Conservation (phyloP, 2,888 invertebrate species). For the Eupithecia dodoneata region DNA sequence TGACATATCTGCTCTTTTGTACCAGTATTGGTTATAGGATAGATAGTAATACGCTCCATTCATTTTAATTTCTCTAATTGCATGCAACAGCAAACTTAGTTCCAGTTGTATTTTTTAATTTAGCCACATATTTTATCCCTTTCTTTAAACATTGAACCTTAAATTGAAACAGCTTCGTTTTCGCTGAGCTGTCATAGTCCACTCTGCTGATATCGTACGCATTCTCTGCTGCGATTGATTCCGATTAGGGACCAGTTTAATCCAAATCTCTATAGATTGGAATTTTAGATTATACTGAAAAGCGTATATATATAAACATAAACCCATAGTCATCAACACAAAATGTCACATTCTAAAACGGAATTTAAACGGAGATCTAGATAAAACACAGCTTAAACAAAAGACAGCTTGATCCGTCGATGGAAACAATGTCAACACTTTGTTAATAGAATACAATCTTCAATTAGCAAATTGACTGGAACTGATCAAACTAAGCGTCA, state of each 20-base stretch:
- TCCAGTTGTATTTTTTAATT: not conserved
- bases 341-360: not conserved
- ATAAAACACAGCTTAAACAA: not conserved
- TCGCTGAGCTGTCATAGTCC: not conserved
- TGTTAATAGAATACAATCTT: not conserved
- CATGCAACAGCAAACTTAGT: not conserved
- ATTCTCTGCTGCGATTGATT: slow-evolving; percentile 62
- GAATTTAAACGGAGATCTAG: not conserved
- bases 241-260: slow-evolving; percentile 63
- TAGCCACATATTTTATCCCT: not conserved
- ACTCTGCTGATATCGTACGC: slow-evolving; percentile 32
- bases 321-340: not conserved
- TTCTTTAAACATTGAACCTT: not conserved
- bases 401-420: not conserved
- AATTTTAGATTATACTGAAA: not conserved
- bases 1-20: not conserved
- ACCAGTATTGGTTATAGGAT: not conserved
- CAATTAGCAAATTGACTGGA: not conserved
- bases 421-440: not conserved
- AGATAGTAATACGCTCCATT: not conserved
- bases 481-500: not conserved
- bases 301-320: not conserved
- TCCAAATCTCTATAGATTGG: slow-evolving; percentile 25
- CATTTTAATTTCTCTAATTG: not conserved
- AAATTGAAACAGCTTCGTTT: not conserved